A percentile compares a stretch with the other conserved stretches of the same genome.
Conservation (phyloP, 1,140 invertebrate species). For the Portunus trituberculatus region DNA sequence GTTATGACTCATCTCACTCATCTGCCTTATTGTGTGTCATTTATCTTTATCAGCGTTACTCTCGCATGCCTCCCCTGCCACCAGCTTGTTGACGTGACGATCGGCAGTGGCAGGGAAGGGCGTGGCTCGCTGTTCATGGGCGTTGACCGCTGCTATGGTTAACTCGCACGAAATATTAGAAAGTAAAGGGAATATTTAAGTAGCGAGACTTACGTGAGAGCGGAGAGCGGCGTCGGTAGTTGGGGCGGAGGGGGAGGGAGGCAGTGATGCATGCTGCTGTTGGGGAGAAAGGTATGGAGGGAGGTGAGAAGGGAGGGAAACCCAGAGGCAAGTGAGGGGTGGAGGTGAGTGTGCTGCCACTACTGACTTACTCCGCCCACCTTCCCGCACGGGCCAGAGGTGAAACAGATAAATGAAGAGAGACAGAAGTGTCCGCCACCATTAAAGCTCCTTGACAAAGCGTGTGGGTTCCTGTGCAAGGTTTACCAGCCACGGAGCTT, state of each 20-base stretch:
- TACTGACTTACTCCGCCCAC: neutral
- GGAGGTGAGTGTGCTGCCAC: constrained; percentile 6
- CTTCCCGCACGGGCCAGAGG: neutral
- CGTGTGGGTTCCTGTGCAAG: neutral
- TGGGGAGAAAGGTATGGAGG: neutral
- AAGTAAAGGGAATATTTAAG: neutral
- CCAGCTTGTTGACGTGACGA: neutral
- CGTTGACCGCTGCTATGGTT: neutral
- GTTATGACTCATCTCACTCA: no score
- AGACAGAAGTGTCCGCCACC: neutral
- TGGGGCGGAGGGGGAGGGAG: neutral
- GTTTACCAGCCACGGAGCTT: no score
- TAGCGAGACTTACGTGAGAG: constrained; percentile 4
- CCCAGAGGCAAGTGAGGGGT: neutral
- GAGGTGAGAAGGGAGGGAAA: neutral
- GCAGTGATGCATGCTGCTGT: neutral
- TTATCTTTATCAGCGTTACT: no score
- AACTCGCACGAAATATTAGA: neutral
- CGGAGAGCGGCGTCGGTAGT: neutral
- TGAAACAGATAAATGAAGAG: neutral
- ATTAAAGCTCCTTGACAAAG: neutral
- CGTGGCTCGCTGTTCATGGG: neutral
- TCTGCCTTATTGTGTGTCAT: no score
- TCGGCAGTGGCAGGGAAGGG: neutral
- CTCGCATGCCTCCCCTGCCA: no score